Conservation (phyloP, 1,140 invertebrate species). For the Lasaia peninsularis region DNA sequence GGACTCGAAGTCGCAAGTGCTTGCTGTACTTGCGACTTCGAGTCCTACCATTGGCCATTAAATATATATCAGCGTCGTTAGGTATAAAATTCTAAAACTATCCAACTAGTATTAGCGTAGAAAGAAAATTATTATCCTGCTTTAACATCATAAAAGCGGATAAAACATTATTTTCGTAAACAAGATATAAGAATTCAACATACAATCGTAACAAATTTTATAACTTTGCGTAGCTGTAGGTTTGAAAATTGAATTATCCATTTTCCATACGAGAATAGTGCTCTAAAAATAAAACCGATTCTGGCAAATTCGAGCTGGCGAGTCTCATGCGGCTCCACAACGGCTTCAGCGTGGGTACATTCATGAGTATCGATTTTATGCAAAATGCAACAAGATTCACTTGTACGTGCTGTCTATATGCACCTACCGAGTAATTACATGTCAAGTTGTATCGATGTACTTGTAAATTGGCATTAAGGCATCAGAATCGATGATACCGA, state of each 20-base stretch:
- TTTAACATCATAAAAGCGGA: neutral
- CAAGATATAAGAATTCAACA: slow-evolving; percentile 6
- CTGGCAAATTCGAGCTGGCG: slow-evolving; percentile 51
- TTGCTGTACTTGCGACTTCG: too few species aligned
- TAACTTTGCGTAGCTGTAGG: slow-evolving; percentile 24
- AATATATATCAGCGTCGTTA: too few species aligned
- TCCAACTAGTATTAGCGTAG: too few species aligned
- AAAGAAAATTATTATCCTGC: neutral
- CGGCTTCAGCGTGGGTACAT: slow-evolving; percentile 54
- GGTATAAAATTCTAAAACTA: too few species aligned
- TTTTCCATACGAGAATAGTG: slow-evolving; percentile 38
- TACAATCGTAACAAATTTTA: slow-evolving; percentile 22
- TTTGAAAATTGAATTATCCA: slow-evolving; percentile 41
- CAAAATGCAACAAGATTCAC: slow-evolving; percentile 76
- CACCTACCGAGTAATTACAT: slow-evolving; percentile 64
- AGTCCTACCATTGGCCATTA: too few species aligned
- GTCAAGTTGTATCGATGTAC: slow-evolving; percentile 35
- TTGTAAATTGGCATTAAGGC: slow-evolving; percentile 39
- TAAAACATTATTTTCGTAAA: slow-evolving; percentile 1
- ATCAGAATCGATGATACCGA: too few species aligned
- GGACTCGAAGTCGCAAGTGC: too few species aligned
- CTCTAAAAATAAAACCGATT: slow-evolving; percentile 60
- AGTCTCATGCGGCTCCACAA: slow-evolving; percentile 49
- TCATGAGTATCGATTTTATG: slow-evolving; percentile 76
- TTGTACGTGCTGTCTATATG: slow-evolving; percentile 58